Evolutionary conservation across 2,888 invertebrate genomes (phyloP).

Genomic region (Dryocosmus kuriphilus): DNA sequence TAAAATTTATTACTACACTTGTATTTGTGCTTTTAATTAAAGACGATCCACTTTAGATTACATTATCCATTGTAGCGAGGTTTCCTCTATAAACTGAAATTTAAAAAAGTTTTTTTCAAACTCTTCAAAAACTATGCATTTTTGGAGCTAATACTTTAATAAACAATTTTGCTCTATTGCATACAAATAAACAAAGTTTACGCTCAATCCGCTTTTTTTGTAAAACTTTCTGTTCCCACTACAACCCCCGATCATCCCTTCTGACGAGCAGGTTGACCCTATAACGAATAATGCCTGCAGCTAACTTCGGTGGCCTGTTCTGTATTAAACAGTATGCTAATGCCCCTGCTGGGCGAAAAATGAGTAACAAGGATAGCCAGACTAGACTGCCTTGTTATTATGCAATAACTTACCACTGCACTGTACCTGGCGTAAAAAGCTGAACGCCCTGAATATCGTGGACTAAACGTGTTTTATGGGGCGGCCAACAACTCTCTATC

Average conservation of each 20-base stretch:
- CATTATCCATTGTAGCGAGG: too few species aligned
- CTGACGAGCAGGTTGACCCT: constrained; percentile 50
- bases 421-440: constrained; percentile 65
- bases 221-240: constrained; percentile 50
- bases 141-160: too few species aligned
- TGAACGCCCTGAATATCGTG: constrained; percentile 59
- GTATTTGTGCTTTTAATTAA: too few species aligned
- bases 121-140: too few species aligned
- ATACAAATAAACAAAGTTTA: constrained; percentile 60
- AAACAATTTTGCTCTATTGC: constrained; percentile 49
- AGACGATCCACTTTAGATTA: too few species aligned
- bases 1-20: too few species aligned
- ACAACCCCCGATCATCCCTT: constrained; percentile 43
- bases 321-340: constrained; percentile 76
- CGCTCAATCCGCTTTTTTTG: constrained; percentile 57
- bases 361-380: constrained; percentile 69
- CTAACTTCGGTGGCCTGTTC: constrained; percentile 61
- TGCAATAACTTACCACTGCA: constrained; percentile 61
- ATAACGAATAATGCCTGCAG: constrained; percentile 44
- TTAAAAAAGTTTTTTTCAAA: too few species aligned
- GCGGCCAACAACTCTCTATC: constrained; percentile 74
- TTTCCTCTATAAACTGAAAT: too few species aligned
- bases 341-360: constrained; percentile 67
- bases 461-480: constrained; percentile 72
- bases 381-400: constrained; percentile 62